phyloP scores from a whole-genome alignment of 2,888 invertebrate species.

The Machimus atricapillus region DNA sequence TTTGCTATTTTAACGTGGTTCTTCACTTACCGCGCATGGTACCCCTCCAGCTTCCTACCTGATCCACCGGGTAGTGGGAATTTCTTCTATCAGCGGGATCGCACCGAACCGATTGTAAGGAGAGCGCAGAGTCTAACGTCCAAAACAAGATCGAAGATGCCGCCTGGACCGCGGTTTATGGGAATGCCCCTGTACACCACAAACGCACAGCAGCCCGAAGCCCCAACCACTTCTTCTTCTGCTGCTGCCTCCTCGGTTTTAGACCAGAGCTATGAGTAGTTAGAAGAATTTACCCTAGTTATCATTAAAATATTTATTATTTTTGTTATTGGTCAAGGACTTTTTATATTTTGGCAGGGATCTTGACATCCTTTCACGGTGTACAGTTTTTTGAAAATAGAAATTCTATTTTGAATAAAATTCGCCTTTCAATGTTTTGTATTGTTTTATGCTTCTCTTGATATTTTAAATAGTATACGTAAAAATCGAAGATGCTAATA shows the following conservation, averaged over 20 bases:
- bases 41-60: conserved; percentile 69
- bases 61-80: conserved; percentile 79
- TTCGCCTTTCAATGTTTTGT: not conserved
- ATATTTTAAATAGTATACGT: not conserved
- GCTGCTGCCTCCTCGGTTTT: not conserved
- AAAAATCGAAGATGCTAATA: too few relatives aligned
- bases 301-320: not conserved
- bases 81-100: conserved; percentile 77
- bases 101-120: conserved; percentile 60
- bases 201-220: not conserved
- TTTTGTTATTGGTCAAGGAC: not conserved
- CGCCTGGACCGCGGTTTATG: conserved; percentile 72
- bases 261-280: not conserved
- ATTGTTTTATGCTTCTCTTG: not conserved
- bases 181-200: conserved; percentile 76
- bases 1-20: conserved; percentile 90
- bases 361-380: not conserved
- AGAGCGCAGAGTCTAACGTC: conserved; percentile 41
- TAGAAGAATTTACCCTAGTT: not conserved
- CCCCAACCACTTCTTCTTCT: not conserved
- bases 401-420: not conserved
- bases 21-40: conserved; percentile 85
- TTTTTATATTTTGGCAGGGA: not conserved
- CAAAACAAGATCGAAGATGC: not conserved
- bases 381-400: not conserved